Conservation (phyloP, 2,888 invertebrate genomes). For the Rhagium mordax region DNA sequence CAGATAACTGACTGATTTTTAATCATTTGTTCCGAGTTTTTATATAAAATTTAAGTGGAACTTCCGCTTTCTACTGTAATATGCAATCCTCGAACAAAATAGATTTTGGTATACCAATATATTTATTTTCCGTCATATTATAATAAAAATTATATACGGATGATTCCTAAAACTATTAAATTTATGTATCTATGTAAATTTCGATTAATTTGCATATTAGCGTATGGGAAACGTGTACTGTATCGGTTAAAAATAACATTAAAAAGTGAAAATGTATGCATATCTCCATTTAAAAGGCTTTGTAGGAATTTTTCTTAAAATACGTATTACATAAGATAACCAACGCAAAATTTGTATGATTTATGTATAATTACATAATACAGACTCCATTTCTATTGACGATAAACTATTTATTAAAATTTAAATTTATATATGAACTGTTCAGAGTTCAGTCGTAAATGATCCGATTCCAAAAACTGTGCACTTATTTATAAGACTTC, state of each 20-base stretch:
- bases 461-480: too few relatives aligned
- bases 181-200: conserved; percentile 23
- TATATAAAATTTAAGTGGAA: conserved; percentile 9
- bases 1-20: conserved; percentile 14
- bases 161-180: neutral
- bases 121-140: neutral
- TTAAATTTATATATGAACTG: too few relatives aligned
- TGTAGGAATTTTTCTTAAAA: neutral
- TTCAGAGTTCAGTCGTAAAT: too few relatives aligned
- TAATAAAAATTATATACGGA: neutral
- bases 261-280: conserved; percentile 28
- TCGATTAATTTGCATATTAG: conserved; percentile 7
- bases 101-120: neutral
- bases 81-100: neutral
- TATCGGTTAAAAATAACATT: neutral
- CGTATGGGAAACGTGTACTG: neutral
- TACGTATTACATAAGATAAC: neutral
- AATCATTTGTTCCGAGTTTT: conserved; percentile 12
- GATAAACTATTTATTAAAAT: neutral
- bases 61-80: conserved; percentile 31
- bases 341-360: neutral
- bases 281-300: neutral
- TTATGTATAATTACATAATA: neutral
- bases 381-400: neutral
- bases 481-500: too few relatives aligned